A percentile compares a stretch with the other conserved stretches of the same genome.
These are phyloP conservation scores for Cassiopea andromeda DNA, from an alignment of 30 jellyfish, hydroid and myxozoan species.

Conservation along the genomic window DNA sequence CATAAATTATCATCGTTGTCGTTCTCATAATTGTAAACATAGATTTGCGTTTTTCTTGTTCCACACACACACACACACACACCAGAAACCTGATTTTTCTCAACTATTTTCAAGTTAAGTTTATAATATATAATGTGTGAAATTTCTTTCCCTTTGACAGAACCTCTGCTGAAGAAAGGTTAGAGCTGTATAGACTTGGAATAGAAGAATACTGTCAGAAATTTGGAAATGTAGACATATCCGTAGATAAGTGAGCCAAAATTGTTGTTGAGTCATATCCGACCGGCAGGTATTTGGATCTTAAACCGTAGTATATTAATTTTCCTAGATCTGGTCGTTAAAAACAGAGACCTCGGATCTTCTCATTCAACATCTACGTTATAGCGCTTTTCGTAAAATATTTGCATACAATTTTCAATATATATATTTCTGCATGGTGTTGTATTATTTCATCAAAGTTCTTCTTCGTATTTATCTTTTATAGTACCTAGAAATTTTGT, in stretches of 20 bases:
- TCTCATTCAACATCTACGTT: background rate
- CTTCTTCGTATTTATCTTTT: too few relatives aligned
- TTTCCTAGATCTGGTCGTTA: background rate
- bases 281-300: background rate
- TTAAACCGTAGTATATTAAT: background rate
- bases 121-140: background rate
- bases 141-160: constrained; percentile 20
- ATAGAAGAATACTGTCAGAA: constrained; percentile 89
- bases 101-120: background rate
- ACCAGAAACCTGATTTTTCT: background rate
- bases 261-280: background rate
- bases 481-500: too few relatives aligned
- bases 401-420: background rate
- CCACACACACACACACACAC: background rate
- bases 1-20: too few relatives aligned
- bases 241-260: constrained; percentile 6
- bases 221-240: constrained; percentile 75
- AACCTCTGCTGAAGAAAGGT: constrained; percentile 80
- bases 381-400: background rate
- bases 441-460: too few relatives aligned
- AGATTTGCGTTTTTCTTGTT: background rate
- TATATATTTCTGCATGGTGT: too few relatives aligned
- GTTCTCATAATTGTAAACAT: background rate
- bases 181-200: constrained; percentile 80
- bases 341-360: background rate